phyloP scores from a whole-genome alignment of 2,797 vertebrate genomes.

The Kryptopterus vitreolus region DNA sequence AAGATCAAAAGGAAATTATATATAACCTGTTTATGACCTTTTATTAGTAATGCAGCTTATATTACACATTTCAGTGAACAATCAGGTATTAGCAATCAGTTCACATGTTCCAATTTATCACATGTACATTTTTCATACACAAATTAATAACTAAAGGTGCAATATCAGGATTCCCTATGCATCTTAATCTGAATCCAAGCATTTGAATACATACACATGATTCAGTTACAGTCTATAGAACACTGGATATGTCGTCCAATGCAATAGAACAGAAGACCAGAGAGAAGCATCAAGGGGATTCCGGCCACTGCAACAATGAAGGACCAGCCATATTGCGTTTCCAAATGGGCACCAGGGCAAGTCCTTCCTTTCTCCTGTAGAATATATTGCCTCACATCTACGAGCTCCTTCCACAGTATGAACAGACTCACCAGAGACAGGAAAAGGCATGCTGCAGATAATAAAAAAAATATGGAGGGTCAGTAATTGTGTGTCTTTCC shows the following conservation, averaged over 20 bases:
- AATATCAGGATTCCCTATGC: neutral
- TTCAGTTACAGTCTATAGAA: neutral
- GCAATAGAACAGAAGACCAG: constrained; percentile 82
- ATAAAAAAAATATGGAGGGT: neutral
- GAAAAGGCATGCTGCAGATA: constrained; percentile 74
- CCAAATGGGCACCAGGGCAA: constrained; percentile 65
- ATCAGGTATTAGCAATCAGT: too few relatives aligned
- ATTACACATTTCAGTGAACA: too few relatives aligned
- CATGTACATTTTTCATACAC: too few relatives aligned
- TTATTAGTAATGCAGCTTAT: neutral
- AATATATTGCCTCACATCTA: constrained; percentile 79
- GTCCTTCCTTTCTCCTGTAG: constrained; percentile 76
- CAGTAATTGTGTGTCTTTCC: neutral
- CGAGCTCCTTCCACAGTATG: constrained; percentile 85
- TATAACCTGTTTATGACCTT: neutral
- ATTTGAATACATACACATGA: neutral
- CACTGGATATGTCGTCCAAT: constrained; percentile 68
- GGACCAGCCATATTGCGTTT: constrained; percentile 80
- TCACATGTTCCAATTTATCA: too few relatives aligned
- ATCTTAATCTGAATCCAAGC: neutral
- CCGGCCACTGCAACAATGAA: constrained; percentile 81
- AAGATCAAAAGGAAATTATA: neutral
- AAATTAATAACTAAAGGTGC: neutral
- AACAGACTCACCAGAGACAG: constrained; percentile 78
- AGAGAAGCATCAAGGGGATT: constrained; percentile 76